Percentiles rank a stretch among this genome's conserved stretches.
Evolutionary conservation across 2,888 invertebrate genomes (phyloP).

Genomic region (Heliconius charithonia): DNA sequence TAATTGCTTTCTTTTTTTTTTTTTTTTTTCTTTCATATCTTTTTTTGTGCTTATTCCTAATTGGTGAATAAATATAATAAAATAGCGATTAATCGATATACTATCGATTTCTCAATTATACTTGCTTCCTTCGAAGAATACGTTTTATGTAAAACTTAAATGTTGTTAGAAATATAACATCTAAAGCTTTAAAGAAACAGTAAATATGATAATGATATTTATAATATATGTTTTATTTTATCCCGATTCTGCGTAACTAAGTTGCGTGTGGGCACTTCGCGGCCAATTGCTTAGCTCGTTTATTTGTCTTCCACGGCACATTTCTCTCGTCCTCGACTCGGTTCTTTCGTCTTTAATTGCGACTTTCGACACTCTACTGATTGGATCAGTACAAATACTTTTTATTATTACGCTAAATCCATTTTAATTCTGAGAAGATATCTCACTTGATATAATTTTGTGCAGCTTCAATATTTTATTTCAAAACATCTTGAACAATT

Average conservation of each 20-base stretch:
- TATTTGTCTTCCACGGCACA: constrained; percentile 63
- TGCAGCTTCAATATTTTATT: neutral
- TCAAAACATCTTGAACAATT: neutral
- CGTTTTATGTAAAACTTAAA: neutral
- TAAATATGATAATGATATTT: neutral
- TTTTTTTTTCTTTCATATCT: no score
- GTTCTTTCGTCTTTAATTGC: constrained; percentile 65
- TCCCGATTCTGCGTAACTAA: constrained; percentile 60
- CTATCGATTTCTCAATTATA: neutral
- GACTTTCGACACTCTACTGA: constrained; percentile 62
- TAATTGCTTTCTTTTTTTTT: no score
- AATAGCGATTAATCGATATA: no score
- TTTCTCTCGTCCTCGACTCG: constrained; percentile 59
- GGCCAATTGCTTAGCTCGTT: constrained; percentile 68
- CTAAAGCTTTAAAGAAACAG: neutral
- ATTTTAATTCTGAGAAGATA: constrained; percentile 33
- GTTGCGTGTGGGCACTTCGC: constrained; percentile 67
- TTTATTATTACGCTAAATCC: constrained; percentile 38
- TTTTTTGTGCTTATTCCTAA: no score
- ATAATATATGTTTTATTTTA: constrained; percentile 16
- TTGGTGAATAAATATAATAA: no score
- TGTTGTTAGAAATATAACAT: neutral
- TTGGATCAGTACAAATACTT: constrained; percentile 47
- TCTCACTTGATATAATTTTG: constrained; percentile 4
- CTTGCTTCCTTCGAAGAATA: neutral